Base-by-base conservation (phyloP, 2,888 invertebrate species). In the Epinotia bilunana region DNA sequence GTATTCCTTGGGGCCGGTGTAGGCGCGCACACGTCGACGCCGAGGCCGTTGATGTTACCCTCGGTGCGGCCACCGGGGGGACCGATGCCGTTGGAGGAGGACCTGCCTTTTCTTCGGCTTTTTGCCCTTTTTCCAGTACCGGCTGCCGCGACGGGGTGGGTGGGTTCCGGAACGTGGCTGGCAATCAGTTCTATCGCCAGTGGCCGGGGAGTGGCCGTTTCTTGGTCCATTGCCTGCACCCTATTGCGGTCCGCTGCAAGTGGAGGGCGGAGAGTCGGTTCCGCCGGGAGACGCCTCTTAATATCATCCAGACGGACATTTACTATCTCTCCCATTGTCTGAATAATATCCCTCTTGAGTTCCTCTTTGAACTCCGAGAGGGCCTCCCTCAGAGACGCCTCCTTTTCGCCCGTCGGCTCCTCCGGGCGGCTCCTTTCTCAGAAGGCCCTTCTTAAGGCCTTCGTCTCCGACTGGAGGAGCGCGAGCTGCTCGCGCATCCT, bases 81-180 rank as follows among this genome's bases (percentile, higher is more conserved):
- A 3, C 20, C 20, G 20, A 2, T 20, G 20, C 20, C 20, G 20
- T 20, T 20, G 2, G 20, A 20, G 20, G 20, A 20, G 20, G 20
- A 20, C 20, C 20, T 20, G 20, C 20, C 20, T 20, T 20, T 20
- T 20, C 20, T 20, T 20, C 20, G 1, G 20, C 20, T 20, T 20
- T 20, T 20, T 20, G 20, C 20, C 20, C 20, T 20, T 20, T 20
- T 20, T 20, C 20, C 20, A n/a, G n/a, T n/a, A n/a, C 20, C 2
- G 20, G 20, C 20, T 20, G 20, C 20, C 20, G 20, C 20, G 20
- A 20, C 20, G 20, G 2, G 1, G 1, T 1, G 20, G 20, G 1
- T 20, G 20, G 20, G 20, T 20, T 20, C 2, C 20, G 39, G 39
- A 39, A 39, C 78, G 43, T 1, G 76, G 77, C 18, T n/a, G 55